Base-by-base conservation (phyloP, 2,797 vertebrate species). In the Lagocephalus sceleratus region DNA sequence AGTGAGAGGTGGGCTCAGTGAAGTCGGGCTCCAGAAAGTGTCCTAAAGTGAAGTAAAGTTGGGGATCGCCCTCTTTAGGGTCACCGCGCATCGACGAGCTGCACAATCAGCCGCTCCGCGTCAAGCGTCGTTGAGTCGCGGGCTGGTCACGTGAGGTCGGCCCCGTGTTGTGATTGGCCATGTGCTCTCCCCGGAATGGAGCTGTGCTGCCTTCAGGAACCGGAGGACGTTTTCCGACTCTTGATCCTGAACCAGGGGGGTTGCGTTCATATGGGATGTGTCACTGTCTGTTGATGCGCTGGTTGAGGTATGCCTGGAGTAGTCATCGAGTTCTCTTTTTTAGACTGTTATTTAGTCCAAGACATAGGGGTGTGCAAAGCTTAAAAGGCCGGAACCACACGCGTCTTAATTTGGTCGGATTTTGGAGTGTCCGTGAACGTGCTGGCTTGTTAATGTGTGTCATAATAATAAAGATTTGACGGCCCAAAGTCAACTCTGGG, bases 51-150 rank as follows among this genome's bases (percentile, higher is more conserved):
- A 17, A 39, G 38, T 6, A 41, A 53, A 51, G 48, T 51, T 47
- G 40, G 16, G 8, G 9, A 60, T 68, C 48, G 35, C 57, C 11
- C 32, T 63, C 47, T 64, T 52, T 47, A 16, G 12, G 57, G 59
- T 65, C 52, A 78, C 76, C 76, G 81, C 74, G 76, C 72, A 48
- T 51, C 19, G 57, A 64, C 47, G 57, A 75, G 66, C 16, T 43
- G 32, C 35, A 73, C 61, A 68, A 49, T 63, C 66, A 5, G 58
- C 51, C 66, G 79, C 70, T 73, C 74, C 66, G 44, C 75, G 56
- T 81, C 79, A 77, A 60, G 71, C 68, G 51, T 73, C 68, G 80
- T 86, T 88, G 82, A 85, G 72, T 2, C 71, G 73, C 59, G 47
- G 38, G 20, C n/a, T 46, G 17, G 68, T 79, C 85, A 87, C 76